phyloP scores from a whole-genome alignment of 2,888 invertebrate species.

The Pterostichus madidus region DNA sequence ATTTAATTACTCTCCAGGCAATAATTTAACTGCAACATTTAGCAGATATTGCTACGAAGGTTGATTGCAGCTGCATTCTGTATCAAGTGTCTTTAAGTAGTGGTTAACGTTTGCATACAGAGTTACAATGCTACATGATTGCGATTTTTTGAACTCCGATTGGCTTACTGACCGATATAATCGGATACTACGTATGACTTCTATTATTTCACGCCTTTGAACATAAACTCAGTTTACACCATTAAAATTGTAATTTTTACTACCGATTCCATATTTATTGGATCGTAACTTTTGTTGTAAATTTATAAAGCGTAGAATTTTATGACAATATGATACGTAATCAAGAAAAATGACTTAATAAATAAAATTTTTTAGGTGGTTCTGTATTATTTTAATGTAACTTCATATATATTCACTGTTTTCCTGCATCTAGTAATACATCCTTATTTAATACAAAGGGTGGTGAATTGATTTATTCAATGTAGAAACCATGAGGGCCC shows the following conservation, averaged over 20 bases:
- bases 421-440: too few species aligned
- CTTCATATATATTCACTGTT: too few species aligned
- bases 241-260: neutral
- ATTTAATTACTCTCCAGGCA: neutral
- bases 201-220: neutral
- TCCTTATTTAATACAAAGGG: too few species aligned
- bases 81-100: neutral
- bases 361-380: too few species aligned
- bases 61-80: neutral
- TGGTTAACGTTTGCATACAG: conserved; percentile 7
- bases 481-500: too few species aligned
- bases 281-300: conserved; percentile 1
- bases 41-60: neutral
- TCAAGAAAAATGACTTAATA: neutral
- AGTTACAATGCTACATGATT: neutral
- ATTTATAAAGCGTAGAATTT: conserved; percentile 6
- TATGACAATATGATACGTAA: neutral
- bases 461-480: too few species aligned
- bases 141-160: neutral
- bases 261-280: neutral
- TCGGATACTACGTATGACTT: neutral
- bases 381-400: too few species aligned
- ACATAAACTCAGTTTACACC: neutral
- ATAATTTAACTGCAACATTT: conserved; percentile 5
- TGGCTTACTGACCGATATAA: neutral